A percentile compares a stretch with the other conserved stretches of the same genome.
phyloP scores from a whole-genome alignment of 2,797 vertebrate species.

The Sparus aurata region DNA sequence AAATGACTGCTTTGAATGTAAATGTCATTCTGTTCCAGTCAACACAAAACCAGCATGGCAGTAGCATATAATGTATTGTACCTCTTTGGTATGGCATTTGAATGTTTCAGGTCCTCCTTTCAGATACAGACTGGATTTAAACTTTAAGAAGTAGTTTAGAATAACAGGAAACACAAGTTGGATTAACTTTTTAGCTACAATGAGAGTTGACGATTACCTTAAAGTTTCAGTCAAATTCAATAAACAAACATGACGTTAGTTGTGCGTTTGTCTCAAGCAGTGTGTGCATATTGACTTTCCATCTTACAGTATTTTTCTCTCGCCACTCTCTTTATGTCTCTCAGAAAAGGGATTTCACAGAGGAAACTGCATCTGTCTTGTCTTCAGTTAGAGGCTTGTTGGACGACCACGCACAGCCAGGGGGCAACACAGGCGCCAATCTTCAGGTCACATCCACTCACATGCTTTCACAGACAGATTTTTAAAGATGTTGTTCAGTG shows the following conservation, averaged over 20 bases:
- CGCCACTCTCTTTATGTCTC: constrained; percentile 13
- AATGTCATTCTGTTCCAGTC: not conserved
- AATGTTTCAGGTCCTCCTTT: not conserved
- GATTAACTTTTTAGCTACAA: not conserved
- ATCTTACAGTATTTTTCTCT: constrained; percentile 10
- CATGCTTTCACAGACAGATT: not conserved
- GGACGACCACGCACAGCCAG: constrained; percentile 54
- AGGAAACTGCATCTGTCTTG: constrained; percentile 72
- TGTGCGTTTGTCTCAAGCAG: not conserved
- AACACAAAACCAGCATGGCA: not conserved
- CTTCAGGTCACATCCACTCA: constrained; percentile 81
- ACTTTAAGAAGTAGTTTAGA: not conserved
- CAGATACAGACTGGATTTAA: not conserved
- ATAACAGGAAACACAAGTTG: not conserved
- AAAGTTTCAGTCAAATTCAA: not conserved
- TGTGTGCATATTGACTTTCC: not conserved
- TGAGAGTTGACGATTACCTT: not conserved
- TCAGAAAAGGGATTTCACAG: constrained; percentile 86
- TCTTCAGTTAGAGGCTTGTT: constrained; percentile 66
- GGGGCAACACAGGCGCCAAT: constrained; percentile 57
- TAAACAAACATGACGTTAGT: not conserved
- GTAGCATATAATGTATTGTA: not conserved
- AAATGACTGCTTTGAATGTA: not conserved
- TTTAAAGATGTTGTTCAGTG: not conserved
- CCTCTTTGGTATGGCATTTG: not conserved